Conservation (phyloP, 2,797 vertebrate genomes). For the Anolis apletophallus region DNA sequence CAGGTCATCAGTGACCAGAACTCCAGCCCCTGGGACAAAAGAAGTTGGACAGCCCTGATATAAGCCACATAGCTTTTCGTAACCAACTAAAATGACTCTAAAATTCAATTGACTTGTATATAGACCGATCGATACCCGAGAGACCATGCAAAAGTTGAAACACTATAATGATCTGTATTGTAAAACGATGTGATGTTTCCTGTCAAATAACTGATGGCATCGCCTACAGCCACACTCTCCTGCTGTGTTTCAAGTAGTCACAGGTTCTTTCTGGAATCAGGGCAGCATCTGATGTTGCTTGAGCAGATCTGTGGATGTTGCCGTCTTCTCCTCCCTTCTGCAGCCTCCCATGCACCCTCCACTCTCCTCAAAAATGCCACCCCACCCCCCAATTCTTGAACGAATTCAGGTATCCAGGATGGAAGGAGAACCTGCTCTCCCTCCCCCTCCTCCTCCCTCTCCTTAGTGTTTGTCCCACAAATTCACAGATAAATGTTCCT, state of each 20-base stretch:
- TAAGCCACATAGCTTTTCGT: conserved; percentile 59
- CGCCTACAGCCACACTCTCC: conserved; percentile 45
- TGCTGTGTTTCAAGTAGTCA: conserved; percentile 14
- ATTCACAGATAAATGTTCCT: no score
- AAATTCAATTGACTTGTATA: conserved; percentile 57
- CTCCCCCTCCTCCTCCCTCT: no score
- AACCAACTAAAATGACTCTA: conserved; percentile 50
- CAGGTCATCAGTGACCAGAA: no score
- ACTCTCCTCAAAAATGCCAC: no score
- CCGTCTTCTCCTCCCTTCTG: not conserved
- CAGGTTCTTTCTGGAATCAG: not conserved
- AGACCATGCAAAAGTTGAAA: conserved; percentile 43
- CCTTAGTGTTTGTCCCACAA: no score
- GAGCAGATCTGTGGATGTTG: not conserved
- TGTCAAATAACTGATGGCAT: conserved; percentile 44
- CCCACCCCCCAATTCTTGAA: not conserved
- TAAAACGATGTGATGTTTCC: conserved; percentile 39
- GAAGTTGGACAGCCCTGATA: no score
- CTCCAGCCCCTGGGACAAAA: no score
- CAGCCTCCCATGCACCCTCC: no score
- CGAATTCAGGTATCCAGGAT: not conserved
- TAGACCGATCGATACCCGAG: not conserved
- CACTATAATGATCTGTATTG: conserved; percentile 57
- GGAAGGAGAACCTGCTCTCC: not conserved
- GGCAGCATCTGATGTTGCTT: no score